These are phyloP conservation scores for Cyclina sinensis DNA, from an alignment of 1,140 invertebrate genomes.

Conservation along the genomic window DNA sequence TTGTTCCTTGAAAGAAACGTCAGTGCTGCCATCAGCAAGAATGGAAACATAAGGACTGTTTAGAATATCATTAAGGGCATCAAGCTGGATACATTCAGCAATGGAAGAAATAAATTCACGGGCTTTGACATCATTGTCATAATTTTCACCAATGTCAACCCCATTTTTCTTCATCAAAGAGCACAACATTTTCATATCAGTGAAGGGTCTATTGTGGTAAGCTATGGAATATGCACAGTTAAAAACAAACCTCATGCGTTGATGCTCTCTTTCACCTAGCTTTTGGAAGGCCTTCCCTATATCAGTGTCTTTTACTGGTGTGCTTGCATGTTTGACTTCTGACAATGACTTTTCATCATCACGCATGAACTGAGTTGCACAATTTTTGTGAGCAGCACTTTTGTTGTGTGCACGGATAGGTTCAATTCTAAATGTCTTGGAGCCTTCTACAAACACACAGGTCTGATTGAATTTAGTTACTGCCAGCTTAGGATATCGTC, in stretches of 20 bases:
- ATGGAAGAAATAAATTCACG: not conserved
- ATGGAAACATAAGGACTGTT: not conserved
- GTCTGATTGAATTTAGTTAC: not conserved
- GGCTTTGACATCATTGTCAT: not conserved
- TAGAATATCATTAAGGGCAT: not conserved
- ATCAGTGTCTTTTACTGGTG: not conserved
- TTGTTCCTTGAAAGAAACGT: conserved; percentile 9
- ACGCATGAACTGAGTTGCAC: not conserved
- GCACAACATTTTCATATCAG: not conserved
- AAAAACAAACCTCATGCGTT: not conserved
- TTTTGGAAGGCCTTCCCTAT: not conserved
- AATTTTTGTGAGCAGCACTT: not conserved
- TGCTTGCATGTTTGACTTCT: not conserved
- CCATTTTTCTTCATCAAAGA: not conserved
- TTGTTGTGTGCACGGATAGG: not conserved
- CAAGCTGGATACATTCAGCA: not conserved
- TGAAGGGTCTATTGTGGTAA: conserved; percentile 4
- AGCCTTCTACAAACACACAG: not conserved
- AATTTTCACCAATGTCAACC: not conserved
- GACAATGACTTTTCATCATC: not conserved
- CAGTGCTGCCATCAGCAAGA: conserved; percentile 27
- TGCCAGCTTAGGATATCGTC: not conserved
- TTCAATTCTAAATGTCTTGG: not conserved
- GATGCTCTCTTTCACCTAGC: not conserved
- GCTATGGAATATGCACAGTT: not conserved